Percentiles rank a stretch among this genome's conserved stretches.
Conservation (phyloP, 2,888 invertebrate genomes). For the Itoplectis maculator region DNA sequence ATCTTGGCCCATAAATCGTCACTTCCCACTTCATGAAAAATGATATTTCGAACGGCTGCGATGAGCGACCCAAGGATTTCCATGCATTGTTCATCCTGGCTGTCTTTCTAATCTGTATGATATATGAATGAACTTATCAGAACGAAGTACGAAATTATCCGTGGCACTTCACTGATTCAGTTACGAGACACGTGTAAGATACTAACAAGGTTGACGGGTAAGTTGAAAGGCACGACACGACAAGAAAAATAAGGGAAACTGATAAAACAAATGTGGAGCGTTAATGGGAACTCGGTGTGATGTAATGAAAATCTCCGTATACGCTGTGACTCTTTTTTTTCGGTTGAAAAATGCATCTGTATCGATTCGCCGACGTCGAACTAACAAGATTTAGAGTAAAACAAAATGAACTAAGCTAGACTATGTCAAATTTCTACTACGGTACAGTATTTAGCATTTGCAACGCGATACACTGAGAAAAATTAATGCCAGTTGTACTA, state of each 20-base stretch:
- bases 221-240: neutral
- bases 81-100: slow-evolving; percentile 11
- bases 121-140: slow-evolving; percentile 2
- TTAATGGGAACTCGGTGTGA: neutral
- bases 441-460: too few species aligned
- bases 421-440: too few species aligned
- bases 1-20: slow-evolving; percentile 33
- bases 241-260: neutral
- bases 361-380: too few species aligned
- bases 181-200: neutral
- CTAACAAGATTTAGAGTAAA: too few species aligned
- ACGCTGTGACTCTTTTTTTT: neutral
- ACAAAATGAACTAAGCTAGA: too few species aligned
- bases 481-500: too few species aligned
- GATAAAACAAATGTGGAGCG: neutral
- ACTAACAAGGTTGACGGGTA: neutral
- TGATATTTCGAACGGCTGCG: slow-evolving; percentile 11
- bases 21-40: neutral
- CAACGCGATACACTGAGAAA: too few species aligned
- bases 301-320: neutral
- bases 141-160: slow-evolving; percentile 36
- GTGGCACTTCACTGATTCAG: slow-evolving; percentile 37
- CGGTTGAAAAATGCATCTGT: too few species aligned
- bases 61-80: slow-evolving; percentile 28
- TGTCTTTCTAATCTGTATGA: slow-evolving; percentile 11